Conservation (phyloP, 2,888 invertebrate species). For the Dione vanillae region DNA sequence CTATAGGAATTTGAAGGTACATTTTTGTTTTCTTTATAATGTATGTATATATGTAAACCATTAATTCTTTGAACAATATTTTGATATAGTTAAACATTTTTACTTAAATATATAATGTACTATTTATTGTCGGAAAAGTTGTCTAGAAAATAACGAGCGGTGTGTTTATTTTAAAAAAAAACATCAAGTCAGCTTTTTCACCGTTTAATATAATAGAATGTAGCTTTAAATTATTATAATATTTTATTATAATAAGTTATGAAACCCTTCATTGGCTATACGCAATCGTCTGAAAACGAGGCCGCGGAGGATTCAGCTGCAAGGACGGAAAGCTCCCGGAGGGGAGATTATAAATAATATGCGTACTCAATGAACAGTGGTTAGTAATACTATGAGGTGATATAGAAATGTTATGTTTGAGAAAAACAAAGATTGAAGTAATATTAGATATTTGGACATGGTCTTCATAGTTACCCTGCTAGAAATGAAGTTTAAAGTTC, state of each 20-base stretch:
- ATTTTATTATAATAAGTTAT: conserved; percentile 14
- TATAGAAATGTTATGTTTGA: neutral
- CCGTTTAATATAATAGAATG: no score
- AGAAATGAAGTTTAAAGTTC: no score
- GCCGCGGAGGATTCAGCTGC: conserved; percentile 34
- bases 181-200: no score
- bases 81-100: no score
- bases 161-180: no score
- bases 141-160: no score
- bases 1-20: conserved; percentile 12
- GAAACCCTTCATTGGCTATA: conserved; percentile 11
- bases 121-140: no score
- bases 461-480: no score
- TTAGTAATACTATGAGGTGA: neutral
- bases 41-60: neutral
- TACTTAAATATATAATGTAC: no score
- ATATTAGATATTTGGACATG: no score
- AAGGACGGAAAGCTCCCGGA: conserved; percentile 37
- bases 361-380: conserved; percentile 13
- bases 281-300: conserved; percentile 16
- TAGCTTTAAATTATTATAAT: neutral
- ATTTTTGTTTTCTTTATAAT: neutral
- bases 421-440: neutral
- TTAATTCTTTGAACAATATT: neutral
- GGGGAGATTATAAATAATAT: conserved; percentile 36